These are phyloP conservation scores for Perdita meconis DNA, from an alignment of 2,888 invertebrate species.

Conservation along the genomic window DNA sequence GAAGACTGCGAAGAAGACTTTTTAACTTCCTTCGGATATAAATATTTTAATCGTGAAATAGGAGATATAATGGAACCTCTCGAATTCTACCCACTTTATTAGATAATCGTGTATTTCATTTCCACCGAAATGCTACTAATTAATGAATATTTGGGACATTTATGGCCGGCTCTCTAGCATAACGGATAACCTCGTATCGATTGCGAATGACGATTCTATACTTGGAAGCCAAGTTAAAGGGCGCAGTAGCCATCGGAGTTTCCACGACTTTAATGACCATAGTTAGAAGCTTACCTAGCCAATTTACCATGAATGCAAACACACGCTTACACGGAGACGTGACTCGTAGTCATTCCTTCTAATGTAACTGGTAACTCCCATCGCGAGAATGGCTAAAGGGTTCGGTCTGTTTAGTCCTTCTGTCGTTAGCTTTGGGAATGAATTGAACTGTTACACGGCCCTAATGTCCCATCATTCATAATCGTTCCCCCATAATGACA, in stretches of 20 bases:
- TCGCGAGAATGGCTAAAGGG: conserved; percentile 46
- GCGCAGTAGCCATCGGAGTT: conserved; percentile 51
- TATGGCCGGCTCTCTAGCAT: neutral
- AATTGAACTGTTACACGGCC: conserved; percentile 42
- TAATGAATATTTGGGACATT: neutral
- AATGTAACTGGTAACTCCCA: conserved; percentile 66
- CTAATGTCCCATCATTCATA: conserved; percentile 37
- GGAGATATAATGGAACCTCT: no score
- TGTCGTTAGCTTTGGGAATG: conserved; percentile 42
- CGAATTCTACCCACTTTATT: no score
- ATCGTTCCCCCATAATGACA: conserved; percentile 37
- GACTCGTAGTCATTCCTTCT: conserved; percentile 61
- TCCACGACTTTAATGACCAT: conserved; percentile 60
- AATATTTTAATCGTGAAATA: no score
- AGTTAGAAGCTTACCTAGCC: conserved; percentile 53
- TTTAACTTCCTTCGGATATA: no score
- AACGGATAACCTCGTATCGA: neutral
- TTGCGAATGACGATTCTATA: conserved; percentile 33
- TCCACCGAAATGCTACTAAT: neutral
- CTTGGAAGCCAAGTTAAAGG: conserved; percentile 42
- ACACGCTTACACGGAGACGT: conserved; percentile 46
- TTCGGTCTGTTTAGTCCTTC: conserved; percentile 37
- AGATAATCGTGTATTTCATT: no score
- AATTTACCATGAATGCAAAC: conserved; percentile 43
- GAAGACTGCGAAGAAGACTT: no score